Conservation (phyloP, 2,113 vertebrate species). For the Romanogobio albipinnatus region DNA sequence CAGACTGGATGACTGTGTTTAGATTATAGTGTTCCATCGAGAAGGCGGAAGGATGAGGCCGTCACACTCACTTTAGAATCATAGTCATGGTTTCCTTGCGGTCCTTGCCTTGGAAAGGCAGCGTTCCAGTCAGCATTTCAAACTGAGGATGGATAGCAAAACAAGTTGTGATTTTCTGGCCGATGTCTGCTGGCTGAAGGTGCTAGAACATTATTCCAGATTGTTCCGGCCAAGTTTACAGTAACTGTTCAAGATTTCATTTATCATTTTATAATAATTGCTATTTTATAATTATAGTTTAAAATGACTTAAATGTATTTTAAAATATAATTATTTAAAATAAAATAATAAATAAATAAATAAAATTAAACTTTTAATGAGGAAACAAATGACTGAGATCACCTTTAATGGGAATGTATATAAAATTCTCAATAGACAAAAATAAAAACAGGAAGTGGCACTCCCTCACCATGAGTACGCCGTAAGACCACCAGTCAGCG, state of each 20-base stretch:
- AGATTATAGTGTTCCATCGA: background rate
- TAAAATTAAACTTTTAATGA: background rate
- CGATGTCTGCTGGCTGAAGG: background rate
- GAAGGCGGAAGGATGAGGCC: background rate
- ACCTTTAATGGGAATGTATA: too few relatives aligned
- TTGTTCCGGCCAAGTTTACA: background rate
- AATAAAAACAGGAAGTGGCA: background rate
- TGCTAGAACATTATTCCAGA: background rate
- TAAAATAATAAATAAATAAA: background rate
- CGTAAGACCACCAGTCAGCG: conserved; percentile 89
- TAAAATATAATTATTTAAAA: background rate
- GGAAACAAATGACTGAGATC: background rate
- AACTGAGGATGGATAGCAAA: conserved; percentile 72
- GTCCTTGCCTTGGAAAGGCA: conserved; percentile 90
- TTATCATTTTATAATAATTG: background rate
- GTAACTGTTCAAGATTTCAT: background rate
- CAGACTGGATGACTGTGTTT: conserved; percentile 4
- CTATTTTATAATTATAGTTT: background rate
- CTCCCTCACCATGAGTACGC: conserved; percentile 82
- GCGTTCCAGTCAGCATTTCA: conserved; percentile 86
- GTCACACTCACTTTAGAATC: conserved; percentile 85
- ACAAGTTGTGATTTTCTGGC: background rate
- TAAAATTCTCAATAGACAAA: background rate
- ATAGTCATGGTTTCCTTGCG: conserved; percentile 89
- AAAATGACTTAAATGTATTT: background rate